These are phyloP conservation scores for Lipophrys pholis DNA, from an alignment of 2,113 vertebrate species.

Conservation along the genomic window DNA sequence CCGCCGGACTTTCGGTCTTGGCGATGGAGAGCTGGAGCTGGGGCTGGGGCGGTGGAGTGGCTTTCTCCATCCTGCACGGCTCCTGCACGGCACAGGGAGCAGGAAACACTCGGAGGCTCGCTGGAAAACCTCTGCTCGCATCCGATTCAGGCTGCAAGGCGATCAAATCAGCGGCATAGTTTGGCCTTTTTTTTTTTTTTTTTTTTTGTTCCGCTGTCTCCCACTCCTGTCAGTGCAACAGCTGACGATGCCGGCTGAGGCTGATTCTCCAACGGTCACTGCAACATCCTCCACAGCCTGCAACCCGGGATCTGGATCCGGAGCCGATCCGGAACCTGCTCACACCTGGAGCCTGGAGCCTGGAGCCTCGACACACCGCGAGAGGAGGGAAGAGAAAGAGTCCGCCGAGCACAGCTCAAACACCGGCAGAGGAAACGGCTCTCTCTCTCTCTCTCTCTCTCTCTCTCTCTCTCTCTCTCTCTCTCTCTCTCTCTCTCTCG, in stretches of 20 bases:
- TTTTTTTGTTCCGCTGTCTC: constrained; percentile 54
- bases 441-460: constrained; percentile 10
- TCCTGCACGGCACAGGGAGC: constrained; percentile 61
- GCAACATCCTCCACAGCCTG: constrained; percentile 62
- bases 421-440: constrained; percentile 19
- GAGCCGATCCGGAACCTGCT: too few species aligned
- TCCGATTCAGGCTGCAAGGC: constrained; percentile 47
- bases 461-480: constrained; percentile 14
- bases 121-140: constrained; percentile 66
- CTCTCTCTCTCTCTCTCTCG: constrained; percentile 34
- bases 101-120: constrained; percentile 71
- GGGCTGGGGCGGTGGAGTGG: constrained; percentile 63
- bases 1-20: constrained; percentile 85
- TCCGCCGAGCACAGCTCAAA: constrained; percentile 30
- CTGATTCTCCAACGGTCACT: constrained; percentile 63
- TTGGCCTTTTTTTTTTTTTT: constrained; percentile 52
- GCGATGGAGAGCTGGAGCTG: constrained; percentile 81
- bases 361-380: too few species aligned
- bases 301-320: too few species aligned
- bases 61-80: constrained; percentile 80
- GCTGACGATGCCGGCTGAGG: constrained; percentile 75
- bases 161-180: constrained; percentile 69
- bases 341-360: too few species aligned
- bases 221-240: constrained; percentile 77
- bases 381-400: constrained; percentile 26